Base-by-base conservation (phyloP, 2,888 invertebrate genomes). In the Habrosyne pyritoides region DNA sequence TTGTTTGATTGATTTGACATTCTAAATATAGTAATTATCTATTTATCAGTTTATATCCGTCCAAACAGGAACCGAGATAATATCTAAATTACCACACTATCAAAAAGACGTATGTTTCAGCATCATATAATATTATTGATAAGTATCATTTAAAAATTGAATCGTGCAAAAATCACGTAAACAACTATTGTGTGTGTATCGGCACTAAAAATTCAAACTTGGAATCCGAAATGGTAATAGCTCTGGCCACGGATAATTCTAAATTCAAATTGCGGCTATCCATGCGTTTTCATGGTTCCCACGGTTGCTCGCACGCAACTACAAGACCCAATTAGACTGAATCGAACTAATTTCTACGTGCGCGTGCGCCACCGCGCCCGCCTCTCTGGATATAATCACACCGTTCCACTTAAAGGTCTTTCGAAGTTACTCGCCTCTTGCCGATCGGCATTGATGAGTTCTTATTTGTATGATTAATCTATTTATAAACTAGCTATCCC, bases 231-330 rank as follows among this genome's bases (percentile, higher is more conserved):
- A 69, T 57, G 72, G 69, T 78, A 33, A 42, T 18, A 18, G 8
- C n/a, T n/a, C 4, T n/a, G 42, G 42, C 42, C 69, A 79, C 74
- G 75, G 81, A 77, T 81, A 82, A 85, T 83, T 81, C 86, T 77
- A 83, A 83, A 79, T 79, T 72, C 76, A 83, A 83, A 83, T 83
- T 79, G 81, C 80, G 67, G 71, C 72, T 70, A 71, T 79, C 78
- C 77, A 75, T 76, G 81, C 78, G 78, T 85, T 88, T 85, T 84
- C 86, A 81, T 69, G 78, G 66, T 89, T 89, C 90, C 88, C 90
- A 89, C 90, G 90, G 79, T 65, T 69, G 78, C 77, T 75, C 78
- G 77, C 90, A 89, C 89, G 89, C 89, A 86, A 88, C 67, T 51
- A 63, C 73, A 73, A 75, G 73, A 75, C 75, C 81, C 81, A 81